A percentile compares a stretch with the other conserved stretches of the same genome.
Evolutionary conservation across 2,113 vertebrate genomes (phyloP).

Genomic region (Mellivora capensis): DNA sequence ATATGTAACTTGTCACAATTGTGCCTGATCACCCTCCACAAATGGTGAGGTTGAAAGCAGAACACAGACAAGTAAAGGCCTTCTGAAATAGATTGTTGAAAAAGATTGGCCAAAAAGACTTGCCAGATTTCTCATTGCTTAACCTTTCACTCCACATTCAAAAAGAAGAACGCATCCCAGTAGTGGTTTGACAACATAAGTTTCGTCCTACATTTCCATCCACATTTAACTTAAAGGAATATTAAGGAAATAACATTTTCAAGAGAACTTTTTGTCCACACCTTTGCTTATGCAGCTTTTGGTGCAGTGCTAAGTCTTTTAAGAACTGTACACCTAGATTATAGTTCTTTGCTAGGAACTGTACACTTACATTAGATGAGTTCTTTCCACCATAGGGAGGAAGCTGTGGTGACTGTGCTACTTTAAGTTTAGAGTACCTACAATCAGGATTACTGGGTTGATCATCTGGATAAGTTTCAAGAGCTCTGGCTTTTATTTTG

Average conservation of each 20-base stretch:
- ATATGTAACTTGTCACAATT: slow-evolving; percentile 51
- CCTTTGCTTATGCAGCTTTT: not conserved
- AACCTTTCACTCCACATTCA: not conserved
- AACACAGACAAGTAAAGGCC: not conserved
- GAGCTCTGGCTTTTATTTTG: not conserved
- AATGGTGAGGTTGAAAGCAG: slow-evolving; percentile 1
- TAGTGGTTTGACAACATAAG: not conserved
- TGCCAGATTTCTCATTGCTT: slow-evolving; percentile 46
- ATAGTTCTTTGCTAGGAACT: not conserved
- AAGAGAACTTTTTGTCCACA: not conserved
- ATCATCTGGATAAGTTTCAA: not conserved
- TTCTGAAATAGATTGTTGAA: slow-evolving; percentile 22
- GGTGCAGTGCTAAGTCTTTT: not conserved
- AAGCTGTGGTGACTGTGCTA: not conserved
- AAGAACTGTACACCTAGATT: not conserved
- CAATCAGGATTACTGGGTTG: not conserved
- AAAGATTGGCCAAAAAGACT: not conserved
- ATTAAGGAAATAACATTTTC: not conserved
- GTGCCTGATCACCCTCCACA: slow-evolving; percentile 24
- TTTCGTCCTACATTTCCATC: not conserved
- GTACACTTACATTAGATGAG: not conserved
- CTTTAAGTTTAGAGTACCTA: not conserved
- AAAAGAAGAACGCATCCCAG: not conserved
- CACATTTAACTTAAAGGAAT: not conserved
- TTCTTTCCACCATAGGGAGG: accelerated